Conservation (phyloP, 2,888 invertebrate genomes). For the Lepetodrilus schrolli region DNA sequence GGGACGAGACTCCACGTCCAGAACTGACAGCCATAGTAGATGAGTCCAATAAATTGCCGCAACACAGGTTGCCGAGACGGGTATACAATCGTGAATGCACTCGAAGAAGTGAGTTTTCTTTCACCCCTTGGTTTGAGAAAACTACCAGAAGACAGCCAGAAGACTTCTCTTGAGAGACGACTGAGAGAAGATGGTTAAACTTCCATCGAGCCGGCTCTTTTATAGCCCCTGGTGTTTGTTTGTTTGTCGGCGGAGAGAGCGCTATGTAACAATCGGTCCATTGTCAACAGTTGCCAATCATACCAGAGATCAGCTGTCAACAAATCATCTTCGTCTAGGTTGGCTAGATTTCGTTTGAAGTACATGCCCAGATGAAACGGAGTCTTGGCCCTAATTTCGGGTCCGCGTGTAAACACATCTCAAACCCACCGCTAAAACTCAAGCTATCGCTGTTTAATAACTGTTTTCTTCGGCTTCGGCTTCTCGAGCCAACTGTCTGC, state of each 20-base stretch:
- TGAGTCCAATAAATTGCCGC: neutral
- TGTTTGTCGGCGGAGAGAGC: constrained; percentile 22
- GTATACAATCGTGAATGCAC: no score
- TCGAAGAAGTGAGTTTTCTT: no score
- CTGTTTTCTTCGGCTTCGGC: neutral
- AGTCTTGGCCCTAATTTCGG: constrained; percentile 12
- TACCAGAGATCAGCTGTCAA: neutral
- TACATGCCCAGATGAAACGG: constrained; percentile 3
- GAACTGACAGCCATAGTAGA: constrained; percentile 1
- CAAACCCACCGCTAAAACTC: constrained; percentile 21
- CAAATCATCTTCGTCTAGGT: constrained; percentile 3
- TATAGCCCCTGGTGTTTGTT: constrained; percentile 21
- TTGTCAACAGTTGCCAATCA: constrained; percentile 1
- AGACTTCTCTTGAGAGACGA: constrained; percentile 3
- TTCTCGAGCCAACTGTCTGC: neutral
- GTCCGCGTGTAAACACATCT: neutral
- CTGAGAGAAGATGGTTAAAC: constrained; percentile 20
- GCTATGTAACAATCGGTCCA: constrained; percentile 22
- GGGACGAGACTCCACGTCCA: neutral
- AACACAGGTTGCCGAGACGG: neutral
- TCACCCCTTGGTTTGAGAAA: no score
- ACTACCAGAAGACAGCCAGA: neutral
- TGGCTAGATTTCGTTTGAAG: constrained; percentile 25
- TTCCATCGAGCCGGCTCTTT: neutral
- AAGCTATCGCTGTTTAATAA: neutral